These are phyloP conservation scores for Myripristis jacobus DNA, from an alignment of 2,797 vertebrate species.

Conservation along the genomic window DNA sequence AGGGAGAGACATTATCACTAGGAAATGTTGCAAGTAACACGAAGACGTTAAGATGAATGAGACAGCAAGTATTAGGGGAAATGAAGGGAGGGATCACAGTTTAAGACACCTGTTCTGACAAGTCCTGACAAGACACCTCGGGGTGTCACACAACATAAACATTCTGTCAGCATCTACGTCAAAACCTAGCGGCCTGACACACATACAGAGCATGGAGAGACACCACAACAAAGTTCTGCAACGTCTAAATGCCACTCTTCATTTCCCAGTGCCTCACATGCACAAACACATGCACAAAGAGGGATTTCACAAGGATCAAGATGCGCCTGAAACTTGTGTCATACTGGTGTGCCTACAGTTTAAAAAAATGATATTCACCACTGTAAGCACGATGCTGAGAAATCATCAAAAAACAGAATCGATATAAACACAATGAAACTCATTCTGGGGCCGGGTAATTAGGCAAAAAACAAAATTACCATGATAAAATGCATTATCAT, in stretches of 20 bases:
- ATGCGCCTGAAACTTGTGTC: neutral
- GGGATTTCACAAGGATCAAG: conserved; percentile 12
- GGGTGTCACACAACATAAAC: conserved; percentile 52
- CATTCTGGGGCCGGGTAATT: too few species aligned
- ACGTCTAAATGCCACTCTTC: neutral
- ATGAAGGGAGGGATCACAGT: conserved; percentile 17
- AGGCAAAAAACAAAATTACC: too few species aligned
- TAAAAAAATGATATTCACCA: conserved; percentile 7
- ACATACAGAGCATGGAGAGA: conserved; percentile 39
- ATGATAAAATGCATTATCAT: too few species aligned
- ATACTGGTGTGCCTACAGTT: neutral
- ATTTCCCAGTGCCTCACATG: conserved; percentile 9
- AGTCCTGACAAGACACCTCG: conserved; percentile 58
- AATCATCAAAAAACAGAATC: neutral
- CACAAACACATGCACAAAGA: conserved; percentile 28
- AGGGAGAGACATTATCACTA: conserved; percentile 4
- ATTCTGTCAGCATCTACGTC: conserved; percentile 13
- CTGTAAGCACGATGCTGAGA: conserved; percentile 2
- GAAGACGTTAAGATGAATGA: conserved; percentile 25
- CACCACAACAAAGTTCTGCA: neutral
- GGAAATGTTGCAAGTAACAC: conserved; percentile 11
- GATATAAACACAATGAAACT: conserved; percentile 3
- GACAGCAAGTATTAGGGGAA: conserved; percentile 10
- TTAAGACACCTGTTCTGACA: conserved; percentile 63
- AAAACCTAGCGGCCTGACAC: conserved; percentile 1